phyloP scores from a whole-genome alignment of 64 coral and sea anemone genomes.

The Orbicella faveolata region DNA sequence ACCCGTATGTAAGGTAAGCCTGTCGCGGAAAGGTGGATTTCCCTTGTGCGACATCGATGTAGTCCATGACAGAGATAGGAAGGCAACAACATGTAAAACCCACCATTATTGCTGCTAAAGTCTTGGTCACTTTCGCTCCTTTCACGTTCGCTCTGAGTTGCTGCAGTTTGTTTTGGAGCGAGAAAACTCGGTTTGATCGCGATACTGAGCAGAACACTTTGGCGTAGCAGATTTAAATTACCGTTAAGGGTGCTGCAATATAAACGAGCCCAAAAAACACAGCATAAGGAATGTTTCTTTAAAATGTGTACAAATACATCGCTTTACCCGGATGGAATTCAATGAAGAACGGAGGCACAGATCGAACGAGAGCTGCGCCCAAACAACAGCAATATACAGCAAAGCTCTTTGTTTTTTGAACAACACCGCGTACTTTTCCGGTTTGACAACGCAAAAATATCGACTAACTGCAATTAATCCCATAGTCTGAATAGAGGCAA shows the following conservation, averaged over 20 bases:
- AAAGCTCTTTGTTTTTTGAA: background rate
- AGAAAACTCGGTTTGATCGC: slow-evolving; percentile 23
- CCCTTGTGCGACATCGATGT: slow-evolving; percentile 31
- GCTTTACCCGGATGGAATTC: slow-evolving; percentile 53
- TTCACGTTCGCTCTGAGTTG: slow-evolving; percentile 43
- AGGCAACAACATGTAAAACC: slow-evolving; percentile 64
- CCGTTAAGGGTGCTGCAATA: slow-evolving; percentile 32
- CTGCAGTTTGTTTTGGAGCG: background rate
- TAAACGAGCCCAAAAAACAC: slow-evolving; percentile 30
- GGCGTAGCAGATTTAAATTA: slow-evolving; percentile 45
- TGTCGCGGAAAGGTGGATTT: slow-evolving; percentile 50
- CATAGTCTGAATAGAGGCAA: slow-evolving; percentile 53
- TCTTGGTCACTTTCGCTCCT: slow-evolving; percentile 58
- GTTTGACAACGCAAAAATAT: slow-evolving; percentile 17
- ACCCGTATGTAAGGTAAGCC: slow-evolving; percentile 50
- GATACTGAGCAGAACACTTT: slow-evolving; percentile 43
- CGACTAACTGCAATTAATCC: slow-evolving; percentile 55
- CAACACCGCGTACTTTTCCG: too few relatives aligned
- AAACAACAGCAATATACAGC: slow-evolving; percentile 22
- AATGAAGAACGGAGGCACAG: slow-evolving; percentile 35
- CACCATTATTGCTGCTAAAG: slow-evolving; percentile 38
- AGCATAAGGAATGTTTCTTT: slow-evolving; percentile 43
- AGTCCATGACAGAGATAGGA: slow-evolving; percentile 39
- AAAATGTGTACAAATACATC: slow-evolving; percentile 48
- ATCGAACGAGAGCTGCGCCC: slow-evolving; percentile 27